phyloP scores from a whole-genome alignment of 37 sponge, comb jelly and placozoan species.

The Tethya wilhelma region DNA sequence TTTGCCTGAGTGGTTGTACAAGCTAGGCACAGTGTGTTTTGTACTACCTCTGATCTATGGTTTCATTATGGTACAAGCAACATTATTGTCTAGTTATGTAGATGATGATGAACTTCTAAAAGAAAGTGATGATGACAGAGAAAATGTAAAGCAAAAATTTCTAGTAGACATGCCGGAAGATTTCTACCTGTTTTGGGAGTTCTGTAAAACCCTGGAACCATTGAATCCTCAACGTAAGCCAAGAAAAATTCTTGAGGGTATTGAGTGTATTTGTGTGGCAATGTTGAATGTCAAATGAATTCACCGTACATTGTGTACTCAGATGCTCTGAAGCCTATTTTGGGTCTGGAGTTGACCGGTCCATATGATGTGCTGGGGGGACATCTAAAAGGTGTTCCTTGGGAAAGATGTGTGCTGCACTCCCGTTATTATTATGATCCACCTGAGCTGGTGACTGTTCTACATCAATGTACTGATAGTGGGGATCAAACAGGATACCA shows the following conservation, averaged over 20 bases:
- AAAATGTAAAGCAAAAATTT: slow-evolving; percentile 59
- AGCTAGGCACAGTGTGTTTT: no score
- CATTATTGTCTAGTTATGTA: no score
- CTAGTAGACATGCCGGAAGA: slow-evolving; percentile 71
- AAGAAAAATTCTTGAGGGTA: neutral
- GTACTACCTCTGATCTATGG: no score
- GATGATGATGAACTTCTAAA: no score
- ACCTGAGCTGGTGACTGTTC: slow-evolving; percentile 77
- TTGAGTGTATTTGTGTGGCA: neutral
- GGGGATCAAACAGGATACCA: slow-evolving; percentile 51
- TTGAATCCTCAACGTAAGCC: slow-evolving; percentile 35
- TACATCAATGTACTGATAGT: neutral
- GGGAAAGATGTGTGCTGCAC: slow-evolving; percentile 65
- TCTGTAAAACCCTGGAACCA: slow-evolving; percentile 51
- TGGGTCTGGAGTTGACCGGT: slow-evolving; percentile 70
- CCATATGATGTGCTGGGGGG: slow-evolving; percentile 74
- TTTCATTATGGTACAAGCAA: no score
- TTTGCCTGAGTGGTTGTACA: no score
- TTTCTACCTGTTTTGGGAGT: slow-evolving; percentile 79
- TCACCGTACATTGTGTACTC: no score
- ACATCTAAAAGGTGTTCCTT: slow-evolving; percentile 35
- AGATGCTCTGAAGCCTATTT: slow-evolving; percentile 46
- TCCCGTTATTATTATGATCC: slow-evolving; percentile 75
- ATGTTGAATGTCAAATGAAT: neutral
- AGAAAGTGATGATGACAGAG: slow-evolving; percentile 24